Base-by-base conservation (phyloP, 2,797 vertebrate species). In the Muscicapa comitata region DNA sequence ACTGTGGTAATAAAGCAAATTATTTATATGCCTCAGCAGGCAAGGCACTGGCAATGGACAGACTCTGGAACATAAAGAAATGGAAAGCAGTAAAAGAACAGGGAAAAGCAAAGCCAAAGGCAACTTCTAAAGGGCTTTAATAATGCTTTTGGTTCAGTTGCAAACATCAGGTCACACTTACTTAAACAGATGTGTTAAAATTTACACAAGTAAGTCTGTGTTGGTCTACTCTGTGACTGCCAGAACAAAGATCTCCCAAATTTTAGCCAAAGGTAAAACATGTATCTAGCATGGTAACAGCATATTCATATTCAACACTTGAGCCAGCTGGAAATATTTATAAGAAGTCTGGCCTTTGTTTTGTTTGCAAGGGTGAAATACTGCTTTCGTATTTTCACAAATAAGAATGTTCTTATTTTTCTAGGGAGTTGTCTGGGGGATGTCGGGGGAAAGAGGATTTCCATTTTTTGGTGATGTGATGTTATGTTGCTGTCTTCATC, bases 1-100 rank as follows among this genome's bases (percentile, higher is more conserved):
- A 48, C 25, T 45, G 29, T 12, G 24, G 31, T 81, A 90, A 86
- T 48, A 62, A 94, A 90, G 23, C 43, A 88, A 70, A 88, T 90
- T 68, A 87, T 72, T 94, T 88, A 26, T 73, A 48, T 54, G 33
- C 21, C 68, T 84, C 55, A 45, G 66, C 66, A 90, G n/a, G 66
- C 43, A 90, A 58, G 43, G 66, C 38, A 78, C 14, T 79, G 24
- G 24, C 14, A 48, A 28, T 1, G 1, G 26, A 9, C 25, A 66
- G 50, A 63, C 37, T 73, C 40, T 63, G 33, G 11, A 47, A 62
- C 26, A 51, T 84, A 18, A 62, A 90, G 33, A 79, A 82, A 71
- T 8, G 5, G 28, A 72, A 87, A 80, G 25, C 33, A 33, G 11
- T 7, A 25, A 33, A 47, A 61, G 17, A 51, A 67, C 53, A 25